phyloP scores from a whole-genome alignment of 30 jellyfish, hydroid and myxozoan genomes.

The Cassiopea andromeda region DNA sequence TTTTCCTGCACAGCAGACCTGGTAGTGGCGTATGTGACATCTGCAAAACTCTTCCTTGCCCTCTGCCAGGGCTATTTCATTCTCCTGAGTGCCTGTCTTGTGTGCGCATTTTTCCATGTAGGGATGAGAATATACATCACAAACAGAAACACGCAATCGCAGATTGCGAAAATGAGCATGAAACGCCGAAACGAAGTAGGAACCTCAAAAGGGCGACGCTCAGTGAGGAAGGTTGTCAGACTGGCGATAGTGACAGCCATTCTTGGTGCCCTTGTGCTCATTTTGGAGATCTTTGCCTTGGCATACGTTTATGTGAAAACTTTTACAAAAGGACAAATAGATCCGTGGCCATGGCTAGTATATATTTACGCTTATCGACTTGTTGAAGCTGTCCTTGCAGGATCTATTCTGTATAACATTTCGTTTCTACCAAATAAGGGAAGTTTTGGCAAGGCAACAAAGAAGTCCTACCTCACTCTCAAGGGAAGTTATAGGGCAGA shows the following conservation, averaged over 20 bases:
- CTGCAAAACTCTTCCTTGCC: constrained; percentile 35
- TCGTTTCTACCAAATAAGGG: constrained; percentile 53
- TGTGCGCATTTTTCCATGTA: constrained; percentile 40
- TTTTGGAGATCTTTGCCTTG: constrained; percentile 64
- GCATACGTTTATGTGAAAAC: constrained; percentile 27
- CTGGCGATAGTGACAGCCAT: constrained; percentile 53
- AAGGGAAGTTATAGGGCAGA: background rate
- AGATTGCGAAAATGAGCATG: constrained; percentile 24
- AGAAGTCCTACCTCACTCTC: background rate
- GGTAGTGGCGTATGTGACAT: constrained; percentile 51
- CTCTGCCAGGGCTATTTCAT: constrained; percentile 80
- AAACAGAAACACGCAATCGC: constrained; percentile 39
- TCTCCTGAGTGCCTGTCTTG: constrained; percentile 47
- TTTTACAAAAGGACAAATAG: background rate
- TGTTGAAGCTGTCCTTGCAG: constrained; percentile 53
- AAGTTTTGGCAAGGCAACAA: background rate
- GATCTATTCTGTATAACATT: constrained; percentile 47
- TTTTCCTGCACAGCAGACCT: constrained; percentile 62
- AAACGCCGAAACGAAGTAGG: background rate
- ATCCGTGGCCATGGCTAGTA: constrained; percentile 79
- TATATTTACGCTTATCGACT: constrained; percentile 63
- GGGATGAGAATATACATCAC: constrained; percentile 40
- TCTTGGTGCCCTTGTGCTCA: constrained; percentile 53
- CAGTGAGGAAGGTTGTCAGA: constrained; percentile 65
- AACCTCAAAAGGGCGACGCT: background rate